These are phyloP conservation scores for Physocephala rufipes DNA, from an alignment of 2,888 invertebrate genomes.

Conservation along the genomic window DNA sequence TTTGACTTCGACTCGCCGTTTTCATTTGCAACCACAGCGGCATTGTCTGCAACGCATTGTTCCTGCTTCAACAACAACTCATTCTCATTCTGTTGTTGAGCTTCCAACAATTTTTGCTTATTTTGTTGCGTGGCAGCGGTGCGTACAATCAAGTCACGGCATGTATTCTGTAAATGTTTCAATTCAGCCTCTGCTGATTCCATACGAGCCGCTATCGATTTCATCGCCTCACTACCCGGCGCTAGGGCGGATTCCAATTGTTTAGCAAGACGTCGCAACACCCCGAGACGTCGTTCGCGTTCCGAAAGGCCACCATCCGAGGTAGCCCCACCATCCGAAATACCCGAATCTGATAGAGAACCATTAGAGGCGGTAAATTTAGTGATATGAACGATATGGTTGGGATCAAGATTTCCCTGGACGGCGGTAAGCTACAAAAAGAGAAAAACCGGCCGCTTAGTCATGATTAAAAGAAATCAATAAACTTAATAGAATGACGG, in stretches of 20 bases:
- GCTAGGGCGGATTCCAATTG: slow-evolving; percentile 73
- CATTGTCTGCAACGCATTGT: slow-evolving; percentile 28
- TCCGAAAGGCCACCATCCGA: slow-evolving; percentile 74
- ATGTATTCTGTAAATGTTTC: slow-evolving; percentile 73
- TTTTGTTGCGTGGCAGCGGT: slow-evolving; percentile 64
- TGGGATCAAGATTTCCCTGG: slow-evolving; percentile 62
- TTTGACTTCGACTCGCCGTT: slow-evolving; percentile 29
- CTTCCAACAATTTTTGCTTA: slow-evolving; percentile 51
- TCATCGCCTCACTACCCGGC: slow-evolving; percentile 74
- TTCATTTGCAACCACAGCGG: slow-evolving; percentile 39
- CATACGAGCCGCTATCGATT: slow-evolving; percentile 72
- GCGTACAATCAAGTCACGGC: slow-evolving; percentile 69
- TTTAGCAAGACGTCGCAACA: slow-evolving; percentile 73
- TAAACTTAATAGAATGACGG: not conserved
- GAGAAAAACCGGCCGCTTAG: not conserved
- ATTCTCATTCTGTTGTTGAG: too few relatives aligned
- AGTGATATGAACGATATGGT: slow-evolving; percentile 61
- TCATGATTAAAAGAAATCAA: not conserved
- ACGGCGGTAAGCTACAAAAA: slow-evolving; percentile 55
- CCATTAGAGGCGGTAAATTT: slow-evolving; percentile 67
- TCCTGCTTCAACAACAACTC: slow-evolving; percentile 41
- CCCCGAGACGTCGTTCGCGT: slow-evolving; percentile 74
- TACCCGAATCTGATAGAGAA: slow-evolving; percentile 77
- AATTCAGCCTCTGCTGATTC: slow-evolving; percentile 76
- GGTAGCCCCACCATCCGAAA: slow-evolving; percentile 79